Conservation (phyloP, 2,888 invertebrate genomes). For the Vesta saturnalis region DNA sequence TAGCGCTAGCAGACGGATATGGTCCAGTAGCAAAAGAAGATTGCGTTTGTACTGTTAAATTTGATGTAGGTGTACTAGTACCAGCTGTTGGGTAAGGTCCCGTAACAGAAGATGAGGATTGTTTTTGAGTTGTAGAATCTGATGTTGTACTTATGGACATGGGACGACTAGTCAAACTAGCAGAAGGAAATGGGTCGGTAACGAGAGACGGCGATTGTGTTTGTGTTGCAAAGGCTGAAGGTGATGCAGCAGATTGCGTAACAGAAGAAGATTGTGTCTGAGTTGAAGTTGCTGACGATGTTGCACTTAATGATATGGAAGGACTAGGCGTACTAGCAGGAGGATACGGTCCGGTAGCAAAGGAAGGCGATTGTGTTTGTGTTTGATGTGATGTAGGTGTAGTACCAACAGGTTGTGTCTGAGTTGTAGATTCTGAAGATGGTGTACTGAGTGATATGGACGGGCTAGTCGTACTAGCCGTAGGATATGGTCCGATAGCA, state of each 20-base stretch:
- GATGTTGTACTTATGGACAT: too few relatives aligned
- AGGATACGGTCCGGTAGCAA: background rate
- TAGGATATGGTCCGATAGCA: background rate
- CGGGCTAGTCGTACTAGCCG: too few relatives aligned
- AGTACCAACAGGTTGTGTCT: background rate
- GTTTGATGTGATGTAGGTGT: background rate
- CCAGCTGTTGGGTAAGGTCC: background rate
- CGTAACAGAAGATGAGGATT: background rate
- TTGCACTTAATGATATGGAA: too few relatives aligned
- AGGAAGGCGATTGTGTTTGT: background rate
- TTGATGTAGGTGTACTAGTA: too few relatives aligned
- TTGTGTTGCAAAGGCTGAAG: constrained; percentile 4
- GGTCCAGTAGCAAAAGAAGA: too few relatives aligned
- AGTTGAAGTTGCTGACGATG: background rate
- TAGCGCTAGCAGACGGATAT: background rate
- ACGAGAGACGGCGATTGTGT: too few relatives aligned
- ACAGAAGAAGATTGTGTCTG: too few relatives aligned
- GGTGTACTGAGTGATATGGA: background rate
- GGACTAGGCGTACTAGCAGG: background rate
- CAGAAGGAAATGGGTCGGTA: background rate
- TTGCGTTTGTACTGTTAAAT: background rate
- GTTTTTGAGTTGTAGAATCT: background rate
- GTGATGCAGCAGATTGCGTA: background rate
- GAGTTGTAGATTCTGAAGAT: too few relatives aligned
- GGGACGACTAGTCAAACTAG: background rate